Percentiles rank a stretch among this genome's conserved stretches.
phyloP scores from a whole-genome alignment of 35 echinoderm and acorn worm species.

The Strongylocentrotus purpuratus region DNA sequence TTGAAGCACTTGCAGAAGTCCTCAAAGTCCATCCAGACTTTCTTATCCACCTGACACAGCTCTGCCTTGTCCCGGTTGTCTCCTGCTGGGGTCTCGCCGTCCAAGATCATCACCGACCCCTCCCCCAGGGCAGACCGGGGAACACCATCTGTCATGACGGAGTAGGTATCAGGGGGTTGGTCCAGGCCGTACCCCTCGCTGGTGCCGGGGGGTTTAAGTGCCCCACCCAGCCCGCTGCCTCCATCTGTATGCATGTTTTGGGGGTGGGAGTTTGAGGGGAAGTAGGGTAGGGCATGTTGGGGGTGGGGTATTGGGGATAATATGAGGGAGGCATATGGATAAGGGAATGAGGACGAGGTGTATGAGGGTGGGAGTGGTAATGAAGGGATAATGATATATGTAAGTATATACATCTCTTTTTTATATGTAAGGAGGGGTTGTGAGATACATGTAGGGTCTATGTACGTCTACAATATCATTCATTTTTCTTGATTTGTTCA shows the following conservation, averaged over 20 bases:
- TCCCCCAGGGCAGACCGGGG: conserved; percentile 61
- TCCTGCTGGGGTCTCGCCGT: conserved; percentile 36
- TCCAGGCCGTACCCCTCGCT: conserved; percentile 44
- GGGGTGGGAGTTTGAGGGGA: not conserved
- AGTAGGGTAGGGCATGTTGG: not conserved
- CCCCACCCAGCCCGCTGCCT: conserved; percentile 24
- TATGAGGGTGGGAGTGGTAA: not conserved
- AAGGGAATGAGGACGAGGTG: not conserved
- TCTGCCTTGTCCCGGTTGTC: conserved; percentile 38
- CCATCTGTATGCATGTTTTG: conserved; percentile 9
- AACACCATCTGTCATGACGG: conserved; percentile 73
- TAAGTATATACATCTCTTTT: not conserved
- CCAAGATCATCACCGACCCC: conserved; percentile 55
- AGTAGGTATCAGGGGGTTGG: conserved; percentile 61
- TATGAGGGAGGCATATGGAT: no score
- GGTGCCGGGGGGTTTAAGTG: conserved; percentile 40
- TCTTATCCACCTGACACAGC: conserved; percentile 53
- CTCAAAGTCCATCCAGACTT: conserved; percentile 99
- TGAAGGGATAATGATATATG: not conserved
- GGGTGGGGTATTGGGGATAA: not conserved
- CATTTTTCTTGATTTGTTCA: no score
- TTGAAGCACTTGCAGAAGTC: conserved; percentile 99
- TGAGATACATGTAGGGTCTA: no score
- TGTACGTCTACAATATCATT: no score
- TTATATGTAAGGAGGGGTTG: not conserved